These are phyloP conservation scores for Micromussa lordhowensis DNA, from an alignment of 92 coral and sea anemone genomes.

Conservation along the genomic window DNA sequence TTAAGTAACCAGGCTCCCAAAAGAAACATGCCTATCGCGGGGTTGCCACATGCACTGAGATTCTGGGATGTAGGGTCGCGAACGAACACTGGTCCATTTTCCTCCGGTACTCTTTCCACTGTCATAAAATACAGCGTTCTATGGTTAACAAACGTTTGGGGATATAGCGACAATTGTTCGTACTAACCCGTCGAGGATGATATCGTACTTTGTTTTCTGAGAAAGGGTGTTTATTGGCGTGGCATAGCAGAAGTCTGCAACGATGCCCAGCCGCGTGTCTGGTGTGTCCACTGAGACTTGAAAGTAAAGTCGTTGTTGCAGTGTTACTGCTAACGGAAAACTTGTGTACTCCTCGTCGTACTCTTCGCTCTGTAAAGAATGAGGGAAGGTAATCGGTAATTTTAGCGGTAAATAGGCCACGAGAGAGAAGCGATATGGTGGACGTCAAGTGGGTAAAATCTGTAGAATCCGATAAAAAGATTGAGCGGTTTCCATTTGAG, in stretches of 20 bases:
- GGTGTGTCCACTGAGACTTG: slow-evolving; percentile 65
- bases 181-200: slow-evolving; percentile 43
- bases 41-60: too few relatives aligned
- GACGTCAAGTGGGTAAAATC: too few relatives aligned
- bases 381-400: neutral
- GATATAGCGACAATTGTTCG: neutral
- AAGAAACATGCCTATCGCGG: too few relatives aligned
- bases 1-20: too few relatives aligned
- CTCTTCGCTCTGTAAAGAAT: slow-evolving; percentile 17
- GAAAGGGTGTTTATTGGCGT: slow-evolving; percentile 50
- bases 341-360: slow-evolving; percentile 30
- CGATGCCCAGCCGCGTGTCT: slow-evolving; percentile 58
- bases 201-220: slow-evolving; percentile 29
- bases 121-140: neutral
- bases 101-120: neutral
- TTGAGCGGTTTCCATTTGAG: too few relatives aligned
- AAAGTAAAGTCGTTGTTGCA: slow-evolving; percentile 52
- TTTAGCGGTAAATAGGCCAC: neutral
- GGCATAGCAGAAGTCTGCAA: slow-evolving; percentile 61
- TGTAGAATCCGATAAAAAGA: too few relatives aligned
- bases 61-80: too few relatives aligned
- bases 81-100: too few relatives aligned
- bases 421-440: neutral
- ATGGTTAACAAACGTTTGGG: neutral
- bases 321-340: slow-evolving; percentile 42